Conservation (phyloP, 2,797 vertebrate species). For the Remorina albescens region DNA sequence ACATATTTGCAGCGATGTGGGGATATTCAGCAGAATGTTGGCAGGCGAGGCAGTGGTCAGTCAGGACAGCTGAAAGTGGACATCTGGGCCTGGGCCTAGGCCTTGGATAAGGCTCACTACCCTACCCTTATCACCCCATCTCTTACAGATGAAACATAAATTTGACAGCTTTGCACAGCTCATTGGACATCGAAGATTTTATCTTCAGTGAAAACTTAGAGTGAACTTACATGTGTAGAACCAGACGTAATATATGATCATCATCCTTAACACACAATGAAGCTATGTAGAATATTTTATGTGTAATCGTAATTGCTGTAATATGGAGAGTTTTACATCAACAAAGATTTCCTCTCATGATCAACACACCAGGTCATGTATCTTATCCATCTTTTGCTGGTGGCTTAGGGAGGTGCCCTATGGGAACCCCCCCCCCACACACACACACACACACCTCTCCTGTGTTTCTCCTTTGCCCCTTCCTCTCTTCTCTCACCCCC, state of each 20-base stretch:
- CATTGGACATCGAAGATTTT: conserved; percentile 60
- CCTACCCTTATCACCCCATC: conserved; percentile 63
- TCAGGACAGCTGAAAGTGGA: conserved; percentile 78
- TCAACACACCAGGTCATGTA: conserved; percentile 51
- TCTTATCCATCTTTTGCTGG: conserved; percentile 63
- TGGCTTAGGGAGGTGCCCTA: conserved; percentile 56
- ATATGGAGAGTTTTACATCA: conserved; percentile 27
- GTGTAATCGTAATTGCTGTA: conserved; percentile 18
- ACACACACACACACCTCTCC: conserved; percentile 36
- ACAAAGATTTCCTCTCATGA: conserved; percentile 52
- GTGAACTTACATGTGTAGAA: conserved; percentile 51
- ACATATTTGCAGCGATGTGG: conserved; percentile 86
- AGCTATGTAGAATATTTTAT: conserved; percentile 43
- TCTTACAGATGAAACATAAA: conserved; percentile 54
- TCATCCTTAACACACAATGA: conserved; percentile 35
- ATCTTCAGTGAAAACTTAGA: conserved; percentile 61
- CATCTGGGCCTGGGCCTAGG: conserved; percentile 75
- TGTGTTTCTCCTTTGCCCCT: conserved; percentile 53
- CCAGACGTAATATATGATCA: conserved; percentile 49
- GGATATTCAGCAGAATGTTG: conserved; percentile 79
- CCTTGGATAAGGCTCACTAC: conserved; percentile 59
- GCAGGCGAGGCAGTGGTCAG: conserved; percentile 80
- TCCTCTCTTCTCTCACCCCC: conserved; percentile 70
- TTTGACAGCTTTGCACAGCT: conserved; percentile 56
- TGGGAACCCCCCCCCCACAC: conserved; percentile 69